Conservation (phyloP, 2,113 vertebrate species). For the Sprattus sprattus region DNA sequence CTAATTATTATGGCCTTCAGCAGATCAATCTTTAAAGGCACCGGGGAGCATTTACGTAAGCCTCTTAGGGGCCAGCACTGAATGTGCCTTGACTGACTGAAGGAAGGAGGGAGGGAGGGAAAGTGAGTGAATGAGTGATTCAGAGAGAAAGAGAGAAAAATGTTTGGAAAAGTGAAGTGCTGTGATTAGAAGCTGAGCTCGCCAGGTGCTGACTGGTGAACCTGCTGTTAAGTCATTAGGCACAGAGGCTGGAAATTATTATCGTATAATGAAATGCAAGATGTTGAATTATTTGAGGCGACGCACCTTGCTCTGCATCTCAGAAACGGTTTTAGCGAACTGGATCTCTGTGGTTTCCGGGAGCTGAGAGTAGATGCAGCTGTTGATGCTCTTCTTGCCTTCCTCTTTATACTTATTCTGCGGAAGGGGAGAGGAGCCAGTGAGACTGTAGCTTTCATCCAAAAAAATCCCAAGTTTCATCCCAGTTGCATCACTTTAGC, state of each 20-base stretch:
- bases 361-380: slow-evolving; percentile 84
- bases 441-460: neutral
- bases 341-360: slow-evolving; percentile 84
- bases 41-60: neutral
- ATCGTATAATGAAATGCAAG: neutral
- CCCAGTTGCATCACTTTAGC: neutral
- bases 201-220: neutral
- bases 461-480: neutral
- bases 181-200: neutral
- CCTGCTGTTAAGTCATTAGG: neutral
- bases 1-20: neutral
- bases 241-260: neutral
- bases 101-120: neutral
- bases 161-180: neutral
- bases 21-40: neutral
- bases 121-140: neutral
- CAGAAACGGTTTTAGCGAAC: slow-evolving; percentile 77
- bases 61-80: neutral
- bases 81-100: neutral
- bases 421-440: neutral
- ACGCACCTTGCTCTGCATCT: slow-evolving; percentile 87
- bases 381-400: slow-evolving; percentile 74
- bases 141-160: neutral
- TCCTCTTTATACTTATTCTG: slow-evolving; percentile 86
- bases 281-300: neutral